Base-by-base conservation (phyloP, 1,140 invertebrate species). In the Drosophila paulistorum region DNA sequence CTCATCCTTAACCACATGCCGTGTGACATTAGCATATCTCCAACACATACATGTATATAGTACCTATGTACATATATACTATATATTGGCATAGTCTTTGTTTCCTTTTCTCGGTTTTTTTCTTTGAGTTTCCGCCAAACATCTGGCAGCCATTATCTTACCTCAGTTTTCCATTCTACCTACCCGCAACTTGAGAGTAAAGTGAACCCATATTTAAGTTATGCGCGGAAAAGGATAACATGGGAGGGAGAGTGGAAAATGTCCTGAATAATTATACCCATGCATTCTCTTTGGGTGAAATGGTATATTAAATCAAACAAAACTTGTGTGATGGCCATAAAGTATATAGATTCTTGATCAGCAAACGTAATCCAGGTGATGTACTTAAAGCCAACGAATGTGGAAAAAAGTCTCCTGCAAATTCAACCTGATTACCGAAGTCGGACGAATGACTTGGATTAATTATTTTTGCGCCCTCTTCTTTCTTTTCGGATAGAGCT, bases 151-250 rank as follows among this genome's bases (percentile, higher is more conserved):
- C 45, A 23, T 20, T 11, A 20, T 23, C 17, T 51, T 23, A 11
- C 17, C 45, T 23, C 45, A 51, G 10, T 1, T 23, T 48, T 37
- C 35, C 37, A 10, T 39, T 13, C 37, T 9, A 48, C 2, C 7
- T 2, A 0, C 7, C 17, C 45, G 17, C 14, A 7, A 20, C 14
- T 48, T 48, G 14, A 48, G 7, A 20, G 45, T 48, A 9, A 48
- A 48, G 45, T 48, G 45, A 48, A 48, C 45, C 45, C 45, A 48
- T 14, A 23, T 51, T 23, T 51, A 51, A 51, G 45, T 51, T 51
- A 51, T 51, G 45, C 45, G 17, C 17, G 17, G 17, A 7, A 51
- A 23, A 23, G 45, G 17, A 23, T 9, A 11, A 6, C 2, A 20
- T 17, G 2, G 0, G 51, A 14, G 33, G n/a, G 9, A 1, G 33